Evolutionary conservation across 2,888 invertebrate species (phyloP).

Genomic region (Drosophila imparisetae): DNA sequence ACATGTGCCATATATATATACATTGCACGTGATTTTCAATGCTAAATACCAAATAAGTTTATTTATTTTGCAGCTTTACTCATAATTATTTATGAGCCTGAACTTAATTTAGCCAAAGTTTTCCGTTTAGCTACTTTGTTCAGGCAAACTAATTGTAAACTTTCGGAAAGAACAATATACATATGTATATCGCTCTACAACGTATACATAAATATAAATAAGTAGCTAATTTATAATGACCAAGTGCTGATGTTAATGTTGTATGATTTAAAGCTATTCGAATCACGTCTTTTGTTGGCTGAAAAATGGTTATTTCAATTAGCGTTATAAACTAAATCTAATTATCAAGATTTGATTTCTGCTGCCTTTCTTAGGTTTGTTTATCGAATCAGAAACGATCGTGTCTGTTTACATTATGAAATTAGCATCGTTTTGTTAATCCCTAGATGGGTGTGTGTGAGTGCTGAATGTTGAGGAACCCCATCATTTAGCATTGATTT

Average conservation of each 20-base stretch:
- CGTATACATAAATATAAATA: conserved; percentile 14
- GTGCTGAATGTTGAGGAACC: conserved; percentile 25
- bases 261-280: conserved; percentile 59
- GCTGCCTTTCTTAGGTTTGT: conserved; percentile 25
- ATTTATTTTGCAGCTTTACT: conserved; percentile 36
- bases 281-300: conserved; percentile 21
- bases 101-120: conserved; percentile 28
- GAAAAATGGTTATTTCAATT: conserved; percentile 56
- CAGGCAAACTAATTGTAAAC: conserved; percentile 25
- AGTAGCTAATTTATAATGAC: conserved; percentile 35
- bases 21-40: conserved; percentile 14
- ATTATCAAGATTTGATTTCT: conserved; percentile 70
- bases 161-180: conserved; percentile 57
- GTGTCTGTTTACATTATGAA: conserved; percentile 66
- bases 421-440: conserved; percentile 77
- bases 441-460: conserved; percentile 36
- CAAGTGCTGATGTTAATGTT: conserved; percentile 17
- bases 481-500: conserved; percentile 44
- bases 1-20: neutral
- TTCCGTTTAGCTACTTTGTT: conserved; percentile 50
- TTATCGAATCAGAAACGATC: conserved; percentile 37
- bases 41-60: neutral
- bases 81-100: conserved; percentile 56
- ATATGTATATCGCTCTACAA: conserved; percentile 43
- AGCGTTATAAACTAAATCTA: conserved; percentile 77